Percentiles rank a stretch among this genome's conserved stretches.
phyloP scores from a whole-genome alignment of 2,797 vertebrate genomes.

The Chiloscyllium punctatum region DNA sequence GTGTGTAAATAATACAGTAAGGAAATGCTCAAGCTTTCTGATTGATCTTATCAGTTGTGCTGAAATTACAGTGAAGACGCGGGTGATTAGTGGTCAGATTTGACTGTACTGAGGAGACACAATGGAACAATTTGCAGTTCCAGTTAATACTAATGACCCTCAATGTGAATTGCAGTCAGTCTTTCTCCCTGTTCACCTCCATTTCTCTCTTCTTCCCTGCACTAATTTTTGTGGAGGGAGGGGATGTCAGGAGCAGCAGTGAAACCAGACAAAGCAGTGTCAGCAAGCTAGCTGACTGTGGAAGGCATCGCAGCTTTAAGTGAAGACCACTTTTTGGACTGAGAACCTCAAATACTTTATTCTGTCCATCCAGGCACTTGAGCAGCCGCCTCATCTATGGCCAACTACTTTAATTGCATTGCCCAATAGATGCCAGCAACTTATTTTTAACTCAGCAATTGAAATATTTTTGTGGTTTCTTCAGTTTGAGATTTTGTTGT shows the following conservation, averaged over 20 bases:
- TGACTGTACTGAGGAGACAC: background rate
- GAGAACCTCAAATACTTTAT: background rate
- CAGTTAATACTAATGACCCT: background rate
- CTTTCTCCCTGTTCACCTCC: background rate
- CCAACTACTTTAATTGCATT: background rate
- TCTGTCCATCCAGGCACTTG: background rate
- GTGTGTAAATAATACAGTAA: background rate
- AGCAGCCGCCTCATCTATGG: background rate
- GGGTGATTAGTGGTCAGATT: background rate
- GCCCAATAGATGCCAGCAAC: background rate
- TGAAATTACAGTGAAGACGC: background rate
- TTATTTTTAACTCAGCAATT: too few relatives aligned
- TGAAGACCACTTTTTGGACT: background rate
- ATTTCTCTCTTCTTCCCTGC: background rate
- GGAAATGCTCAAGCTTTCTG: constrained; percentile 3
- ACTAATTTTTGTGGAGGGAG: background rate
- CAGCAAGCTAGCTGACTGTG: background rate
- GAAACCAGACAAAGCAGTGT: background rate
- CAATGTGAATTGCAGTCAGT: background rate
- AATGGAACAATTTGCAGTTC: background rate
- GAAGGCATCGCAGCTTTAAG: background rate
- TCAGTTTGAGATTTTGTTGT: background rate
- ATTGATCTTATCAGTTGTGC: constrained; percentile 28
- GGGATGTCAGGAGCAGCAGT: background rate
- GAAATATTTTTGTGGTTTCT: background rate